phyloP scores from a whole-genome alignment of 2,888 invertebrate species.

The Lasius fuliginosus region DNA sequence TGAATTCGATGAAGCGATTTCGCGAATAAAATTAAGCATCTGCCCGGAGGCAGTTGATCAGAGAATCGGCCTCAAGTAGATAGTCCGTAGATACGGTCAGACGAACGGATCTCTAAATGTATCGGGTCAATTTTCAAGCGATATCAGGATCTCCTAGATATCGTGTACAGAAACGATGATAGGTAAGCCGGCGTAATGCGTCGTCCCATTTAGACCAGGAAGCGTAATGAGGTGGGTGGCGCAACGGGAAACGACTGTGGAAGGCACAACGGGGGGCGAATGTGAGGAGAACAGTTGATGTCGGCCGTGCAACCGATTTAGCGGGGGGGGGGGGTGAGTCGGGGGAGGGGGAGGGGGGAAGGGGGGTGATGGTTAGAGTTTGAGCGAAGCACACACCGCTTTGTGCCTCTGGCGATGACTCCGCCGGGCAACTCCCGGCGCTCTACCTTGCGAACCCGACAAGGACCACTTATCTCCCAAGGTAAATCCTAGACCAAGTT shows the following conservation, averaged over 20 bases:
- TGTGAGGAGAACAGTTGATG: slow-evolving; percentile 37
- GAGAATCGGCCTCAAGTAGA: slow-evolving; percentile 59
- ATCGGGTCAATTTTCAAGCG: slow-evolving; percentile 67
- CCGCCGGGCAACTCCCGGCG: slow-evolving; percentile 60
- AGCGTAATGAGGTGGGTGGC: slow-evolving; percentile 72
- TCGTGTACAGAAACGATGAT: slow-evolving; percentile 71
- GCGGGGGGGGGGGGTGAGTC: background rate
- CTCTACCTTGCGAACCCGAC: slow-evolving; percentile 66
- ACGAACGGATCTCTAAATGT: slow-evolving; percentile 46
- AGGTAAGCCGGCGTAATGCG: slow-evolving; percentile 77
- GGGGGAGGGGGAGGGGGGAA: background rate
- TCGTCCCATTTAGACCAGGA: slow-evolving; percentile 78
- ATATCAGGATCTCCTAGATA: slow-evolving; percentile 69
- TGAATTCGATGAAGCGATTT: slow-evolving; percentile 40
- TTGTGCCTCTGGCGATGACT: slow-evolving; percentile 69
- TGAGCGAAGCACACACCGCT: slow-evolving; percentile 57
- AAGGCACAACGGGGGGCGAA: background rate
- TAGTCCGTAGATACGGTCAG: slow-evolving; percentile 56
- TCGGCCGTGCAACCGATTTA: slow-evolving; percentile 60
- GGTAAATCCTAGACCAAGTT: slow-evolving; percentile 67
- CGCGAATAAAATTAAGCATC: slow-evolving; percentile 64
- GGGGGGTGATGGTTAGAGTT: slow-evolving; percentile 66
- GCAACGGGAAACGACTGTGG: slow-evolving; percentile 1
- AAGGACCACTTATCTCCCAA: slow-evolving; percentile 76
- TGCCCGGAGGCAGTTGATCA: slow-evolving; percentile 60